Base-by-base conservation (phyloP, 2,888 invertebrate species). In the Synergus japonicus region DNA sequence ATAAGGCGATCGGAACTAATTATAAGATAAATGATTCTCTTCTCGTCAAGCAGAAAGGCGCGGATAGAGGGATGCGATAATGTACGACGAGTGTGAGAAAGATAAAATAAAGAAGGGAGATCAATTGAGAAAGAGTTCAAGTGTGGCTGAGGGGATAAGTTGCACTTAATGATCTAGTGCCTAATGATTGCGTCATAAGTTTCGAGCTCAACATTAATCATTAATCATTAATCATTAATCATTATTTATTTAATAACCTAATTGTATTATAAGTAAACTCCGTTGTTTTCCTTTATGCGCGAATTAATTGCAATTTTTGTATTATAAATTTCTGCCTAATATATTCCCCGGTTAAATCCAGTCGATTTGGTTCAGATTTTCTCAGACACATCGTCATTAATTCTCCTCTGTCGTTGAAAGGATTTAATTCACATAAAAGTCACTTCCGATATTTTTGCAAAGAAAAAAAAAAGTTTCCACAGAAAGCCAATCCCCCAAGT, bases 401-500 rank as follows among this genome's bases (percentile, higher is more conserved):
- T 60, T n/a, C 5, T 15, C n/a, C n/a, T n/a, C 15, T 29, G 10
- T 46, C n/a, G 44, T 13, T 18, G 43, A 37, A 46, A 49, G 46
- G 29, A 69, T 49, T n/a, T 13, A 73, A 73, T 73, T 54, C 15
- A 37, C 22, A 15, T 29, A 73, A 54, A 73, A 73, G 49, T 15
- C 18, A 46, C 44, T 44, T 66, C 22, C 46, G 49, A 73, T n/a
- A 49, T 37, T 73, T 66, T 49, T 49, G 15, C 12, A 29, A n/a
- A 49, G n/a, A n/a, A 54, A 49, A n/a, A 22, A 29, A 64, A 41
- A 66, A 73, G 54, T 54, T 37, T 73, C 15, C 9, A 73, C n/a
- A 49, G 54, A 54, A 73, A n/a, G 54, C 46, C 54, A 54, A 73
- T 73, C 37, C 49, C 49, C n/a, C 49, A 73, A 73, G 73, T 73